A percentile compares a stretch with the other conserved stretches of the same genome.
Evolutionary conservation across 2,797 vertebrate genomes (phyloP).

Genomic region (Artibeus lituratus): DNA sequence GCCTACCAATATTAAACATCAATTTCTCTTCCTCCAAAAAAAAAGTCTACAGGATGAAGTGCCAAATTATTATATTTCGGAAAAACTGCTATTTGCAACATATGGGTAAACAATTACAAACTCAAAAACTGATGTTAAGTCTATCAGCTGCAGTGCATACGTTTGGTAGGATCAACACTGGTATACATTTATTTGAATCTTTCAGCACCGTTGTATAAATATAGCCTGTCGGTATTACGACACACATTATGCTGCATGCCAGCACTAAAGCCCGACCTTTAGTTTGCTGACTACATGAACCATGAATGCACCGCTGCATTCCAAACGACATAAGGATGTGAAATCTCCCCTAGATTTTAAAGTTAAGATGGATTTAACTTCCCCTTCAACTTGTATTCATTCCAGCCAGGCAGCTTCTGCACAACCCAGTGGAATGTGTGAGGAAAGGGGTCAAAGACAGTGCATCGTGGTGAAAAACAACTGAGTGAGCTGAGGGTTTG

Average conservation of each 20-base stretch:
- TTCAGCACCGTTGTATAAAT: conserved; percentile 25
- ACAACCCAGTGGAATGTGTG: conserved; percentile 61
- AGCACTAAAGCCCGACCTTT: conserved; percentile 69
- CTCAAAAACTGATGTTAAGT: conserved; percentile 47
- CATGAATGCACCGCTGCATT: conserved; percentile 24
- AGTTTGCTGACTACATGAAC: conserved; percentile 70
- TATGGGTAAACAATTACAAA: conserved; percentile 60
- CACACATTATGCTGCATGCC: conserved; percentile 75
- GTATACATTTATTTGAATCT: conserved; percentile 58
- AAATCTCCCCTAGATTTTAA: conserved; percentile 69
- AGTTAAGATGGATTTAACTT: conserved; percentile 67
- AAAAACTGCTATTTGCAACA: conserved; percentile 53
- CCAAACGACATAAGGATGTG: conserved; percentile 75
- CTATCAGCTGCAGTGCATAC: conserved; percentile 8
- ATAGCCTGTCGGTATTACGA: conserved; percentile 47
- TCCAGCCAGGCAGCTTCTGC: conserved; percentile 66
- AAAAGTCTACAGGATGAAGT: background rate
- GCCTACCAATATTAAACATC: conserved; percentile 19
- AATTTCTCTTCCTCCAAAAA: background rate
- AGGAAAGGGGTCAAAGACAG: conserved; percentile 53
- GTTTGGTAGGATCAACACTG: conserved; percentile 38
- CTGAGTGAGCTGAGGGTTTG: background rate
- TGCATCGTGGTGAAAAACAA: background rate
- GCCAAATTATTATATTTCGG: conserved; percentile 57
- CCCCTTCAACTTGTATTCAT: conserved; percentile 72